Conservation (phyloP, 2,888 invertebrate species). For the Suillia variegata region DNA sequence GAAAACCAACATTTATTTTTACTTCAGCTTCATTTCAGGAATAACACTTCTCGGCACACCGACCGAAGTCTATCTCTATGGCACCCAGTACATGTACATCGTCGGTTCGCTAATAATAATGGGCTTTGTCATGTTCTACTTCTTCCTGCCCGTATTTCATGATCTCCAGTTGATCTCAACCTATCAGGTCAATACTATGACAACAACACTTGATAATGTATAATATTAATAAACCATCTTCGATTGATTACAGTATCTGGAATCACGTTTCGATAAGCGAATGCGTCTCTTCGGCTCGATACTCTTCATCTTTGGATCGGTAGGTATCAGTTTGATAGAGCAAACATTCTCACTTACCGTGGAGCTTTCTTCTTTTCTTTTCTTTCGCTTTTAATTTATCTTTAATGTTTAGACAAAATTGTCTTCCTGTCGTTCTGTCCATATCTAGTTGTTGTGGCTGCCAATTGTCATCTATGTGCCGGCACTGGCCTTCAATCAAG, state of each 20-base stretch:
- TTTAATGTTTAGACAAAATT: conserved; percentile 1
- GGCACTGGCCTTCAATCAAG: conserved; percentile 77
- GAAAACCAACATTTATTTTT: too few species aligned
- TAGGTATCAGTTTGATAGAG: conserved; percentile 62
- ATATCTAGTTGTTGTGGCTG: conserved; percentile 69
- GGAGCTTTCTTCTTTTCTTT: background rate
- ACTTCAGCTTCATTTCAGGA: conserved; percentile 72
- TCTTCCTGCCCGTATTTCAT: conserved; percentile 75
- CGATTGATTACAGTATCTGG: conserved; percentile 65
- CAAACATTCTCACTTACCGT: background rate
- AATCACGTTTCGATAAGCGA: conserved; percentile 70
- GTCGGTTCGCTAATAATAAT: conserved; percentile 64
- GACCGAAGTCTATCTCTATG: conserved; percentile 79
- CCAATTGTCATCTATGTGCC: conserved; percentile 77
- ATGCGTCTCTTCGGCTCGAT: conserved; percentile 70
- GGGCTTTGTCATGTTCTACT: conserved; percentile 67
- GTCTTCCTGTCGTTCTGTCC: conserved; percentile 31
- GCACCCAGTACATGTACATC: conserved; percentile 73
- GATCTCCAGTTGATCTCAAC: conserved; percentile 74
- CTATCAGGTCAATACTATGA: conserved; percentile 67
- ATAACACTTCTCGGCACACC: conserved; percentile 79
- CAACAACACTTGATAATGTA: background rate
- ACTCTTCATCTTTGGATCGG: conserved; percentile 69
- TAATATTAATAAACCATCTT: background rate
- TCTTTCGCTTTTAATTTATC: background rate